Percentiles rank a stretch among this genome's conserved stretches.
Evolutionary conservation across 2,797 vertebrate genomes (phyloP).

Genomic region (Orientallactaga sibirica): DNA sequence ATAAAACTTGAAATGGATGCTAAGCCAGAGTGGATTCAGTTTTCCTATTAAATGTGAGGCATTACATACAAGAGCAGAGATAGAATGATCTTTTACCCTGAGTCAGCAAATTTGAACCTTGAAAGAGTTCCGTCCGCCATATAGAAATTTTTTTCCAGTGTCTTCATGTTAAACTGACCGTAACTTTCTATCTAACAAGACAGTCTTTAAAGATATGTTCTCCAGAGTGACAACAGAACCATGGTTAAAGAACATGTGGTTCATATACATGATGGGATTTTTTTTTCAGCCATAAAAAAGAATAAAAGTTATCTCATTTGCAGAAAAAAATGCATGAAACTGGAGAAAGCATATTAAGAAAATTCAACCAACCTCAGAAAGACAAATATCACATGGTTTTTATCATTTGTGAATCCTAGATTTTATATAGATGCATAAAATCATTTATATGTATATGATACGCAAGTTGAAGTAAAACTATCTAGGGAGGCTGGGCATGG

Average conservation of each 20-base stretch:
- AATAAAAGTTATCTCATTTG: background rate
- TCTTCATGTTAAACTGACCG: background rate
- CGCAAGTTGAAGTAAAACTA: too few relatives aligned
- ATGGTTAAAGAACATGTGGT: background rate
- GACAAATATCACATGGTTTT: background rate
- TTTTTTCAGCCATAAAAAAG: background rate
- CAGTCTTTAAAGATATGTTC: conserved; percentile 26
- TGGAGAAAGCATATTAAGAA: too few relatives aligned
- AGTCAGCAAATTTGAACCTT: conserved; percentile 5
- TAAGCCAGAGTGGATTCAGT: background rate
- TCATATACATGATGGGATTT: too few relatives aligned
- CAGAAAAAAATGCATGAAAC: background rate
- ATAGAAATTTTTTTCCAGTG: background rate
- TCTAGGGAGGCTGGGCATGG: too few relatives aligned
- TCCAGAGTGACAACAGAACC: background rate
- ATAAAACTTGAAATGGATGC: conserved; percentile 42
- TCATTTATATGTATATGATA: too few relatives aligned
- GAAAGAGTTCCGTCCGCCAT: background rate
- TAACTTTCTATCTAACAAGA: background rate
- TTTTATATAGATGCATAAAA: background rate
- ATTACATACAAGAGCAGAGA: background rate
- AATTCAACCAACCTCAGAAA: background rate
- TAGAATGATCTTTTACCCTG: background rate
- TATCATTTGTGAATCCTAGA: background rate
- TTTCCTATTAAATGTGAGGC: background rate